Evolutionary conservation across 2,797 vertebrate genomes (phyloP), one percentile per base, ranked within the genome.

Genomic region (Spinibarbus caldwelli): DNA sequence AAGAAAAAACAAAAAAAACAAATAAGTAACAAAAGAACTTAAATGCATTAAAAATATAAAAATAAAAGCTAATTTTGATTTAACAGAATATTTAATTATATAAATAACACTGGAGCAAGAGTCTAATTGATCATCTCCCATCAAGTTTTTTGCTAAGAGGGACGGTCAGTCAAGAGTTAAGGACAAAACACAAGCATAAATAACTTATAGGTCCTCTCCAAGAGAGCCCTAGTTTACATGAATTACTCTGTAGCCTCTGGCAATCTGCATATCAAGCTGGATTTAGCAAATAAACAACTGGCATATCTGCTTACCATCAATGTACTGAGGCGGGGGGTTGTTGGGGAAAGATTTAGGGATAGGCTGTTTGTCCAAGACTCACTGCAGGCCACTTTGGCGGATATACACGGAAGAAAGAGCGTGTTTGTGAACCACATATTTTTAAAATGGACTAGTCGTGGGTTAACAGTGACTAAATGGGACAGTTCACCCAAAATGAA

Each of bases 181-280:
- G 87, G 88, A 86, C 21, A 92, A 94, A 94, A 93, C 23, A 41
- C 89, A 91, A 89, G 87, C 86, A 87, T 94, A 95, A 94, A 95
- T 92, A 94, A 93, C 93, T 93, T 89, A 91, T 92, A 95, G 92
- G 82, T 88, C 89, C 87, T 93, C 94, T 93, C 93, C 47, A 80
- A 92, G 93, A 94, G 91, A 92, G 89, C 91, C 86, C 89, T 87
- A 87, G 92, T 96, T 96, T 96, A 94, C 93, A 95, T 95, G 95
- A 95, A 96, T 96, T 95, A 95, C 92, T 93, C 90, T 85, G 70
- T 87, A 94, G 95, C 95, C 94, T 89, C 92, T 91, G 95, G 96
- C 94, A 92, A 94, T 93, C 87, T 91, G 94, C 92, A 95, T 93
- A 93, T 93, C 91, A 93, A 94, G 93, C 91, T 92, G 92, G 91